A percentile compares a stretch with the other conserved stretches of the same genome.
phyloP scores from a whole-genome alignment of 1,140 invertebrate genomes.

The Pissodes strobi region DNA sequence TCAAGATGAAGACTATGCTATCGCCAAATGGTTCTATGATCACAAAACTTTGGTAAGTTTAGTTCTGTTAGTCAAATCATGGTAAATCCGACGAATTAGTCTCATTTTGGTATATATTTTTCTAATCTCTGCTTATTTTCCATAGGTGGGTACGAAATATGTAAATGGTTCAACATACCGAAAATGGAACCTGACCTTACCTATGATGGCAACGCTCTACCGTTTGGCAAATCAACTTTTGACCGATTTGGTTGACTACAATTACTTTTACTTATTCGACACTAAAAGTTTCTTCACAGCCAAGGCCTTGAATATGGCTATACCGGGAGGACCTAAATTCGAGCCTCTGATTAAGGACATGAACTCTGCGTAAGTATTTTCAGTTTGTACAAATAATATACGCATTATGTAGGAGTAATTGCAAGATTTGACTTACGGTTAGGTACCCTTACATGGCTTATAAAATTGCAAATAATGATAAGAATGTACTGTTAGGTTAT shows the following conservation, averaged over 20 bases:
- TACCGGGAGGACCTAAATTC: conserved; percentile 99
- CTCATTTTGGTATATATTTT: too few relatives aligned
- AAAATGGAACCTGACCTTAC: conserved; percentile 92
- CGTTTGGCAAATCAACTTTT: conserved; percentile 96
- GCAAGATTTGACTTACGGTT: too few relatives aligned
- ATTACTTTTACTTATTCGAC: conserved; percentile 99
- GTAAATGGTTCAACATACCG: conserved; percentile 98
- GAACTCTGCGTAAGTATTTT: too few relatives aligned
- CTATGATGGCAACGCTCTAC: conserved; percentile 97
- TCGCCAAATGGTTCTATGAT: conserved; percentile 97
- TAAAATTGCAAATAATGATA: too few relatives aligned
- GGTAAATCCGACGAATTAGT: too few relatives aligned
- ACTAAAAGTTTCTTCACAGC: conserved; percentile 99
- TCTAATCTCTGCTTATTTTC: too few relatives aligned
- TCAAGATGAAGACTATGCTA: conserved; percentile 90
- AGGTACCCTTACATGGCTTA: too few relatives aligned
- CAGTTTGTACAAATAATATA: too few relatives aligned
- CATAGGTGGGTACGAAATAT: conserved; percentile 73
- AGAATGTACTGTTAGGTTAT: too few relatives aligned
- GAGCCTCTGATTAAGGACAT: conserved; percentile 98
- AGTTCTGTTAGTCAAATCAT: too few relatives aligned
- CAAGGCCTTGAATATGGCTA: conserved; percentile 99
- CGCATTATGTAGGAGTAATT: too few relatives aligned
- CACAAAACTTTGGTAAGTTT: conserved; percentile 92
- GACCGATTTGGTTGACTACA: conserved; percentile 97